Evolutionary conservation across 1,140 invertebrate species (phyloP), one percentile per base, ranked within the genome.

Genomic region (Lasioglossum albipes): DNA sequence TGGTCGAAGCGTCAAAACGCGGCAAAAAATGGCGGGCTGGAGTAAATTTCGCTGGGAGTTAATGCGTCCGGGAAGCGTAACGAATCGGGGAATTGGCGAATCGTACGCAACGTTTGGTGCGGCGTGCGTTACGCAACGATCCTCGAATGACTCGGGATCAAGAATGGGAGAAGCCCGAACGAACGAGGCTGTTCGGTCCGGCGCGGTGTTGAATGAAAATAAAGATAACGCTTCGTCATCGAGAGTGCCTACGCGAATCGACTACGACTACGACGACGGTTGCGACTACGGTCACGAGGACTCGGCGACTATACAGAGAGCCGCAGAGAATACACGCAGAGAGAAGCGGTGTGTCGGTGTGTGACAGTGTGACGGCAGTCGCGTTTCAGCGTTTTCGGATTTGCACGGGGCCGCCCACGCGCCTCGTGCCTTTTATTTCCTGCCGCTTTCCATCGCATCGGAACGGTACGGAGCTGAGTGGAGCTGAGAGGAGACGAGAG

Each of bases 161-260:
- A 45, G 61, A 79, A 73, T 12, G 49, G 36, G 49, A 65, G 45
- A 52, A 49, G 69, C 2, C 9, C 12, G 27, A 57, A 64, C 20
- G 65, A 65, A 18, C 22, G 54, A 20, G 54, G 42, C 45, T n/a
- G 27, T 18, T 65, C 62, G 31, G 62, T 0, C 31, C 16, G 31
- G 3, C 36, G 36, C 62, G 31, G 66, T 31, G n/a, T 31, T 68
- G 54, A 80, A 75, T 75, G 72, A 75, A 75, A 75, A 75, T 75
- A 80, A 69, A 64, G 79, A 75, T 69, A 80, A 80, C 65, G 79
- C 73, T 79, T 59, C 74, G 79, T 77, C 83, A 76, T 74, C 74
- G 79, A 31, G 42, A 31, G 42, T 74, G 83, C 83, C 84, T 70
- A 85, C 83, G 82, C 67, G 42, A 22, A 13, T 22, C 57, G 57